Percentiles rank a stretch among this genome's conserved stretches.
Evolutionary conservation across 2,797 vertebrate species (phyloP).

Genomic region (Heliangelus exortis): DNA sequence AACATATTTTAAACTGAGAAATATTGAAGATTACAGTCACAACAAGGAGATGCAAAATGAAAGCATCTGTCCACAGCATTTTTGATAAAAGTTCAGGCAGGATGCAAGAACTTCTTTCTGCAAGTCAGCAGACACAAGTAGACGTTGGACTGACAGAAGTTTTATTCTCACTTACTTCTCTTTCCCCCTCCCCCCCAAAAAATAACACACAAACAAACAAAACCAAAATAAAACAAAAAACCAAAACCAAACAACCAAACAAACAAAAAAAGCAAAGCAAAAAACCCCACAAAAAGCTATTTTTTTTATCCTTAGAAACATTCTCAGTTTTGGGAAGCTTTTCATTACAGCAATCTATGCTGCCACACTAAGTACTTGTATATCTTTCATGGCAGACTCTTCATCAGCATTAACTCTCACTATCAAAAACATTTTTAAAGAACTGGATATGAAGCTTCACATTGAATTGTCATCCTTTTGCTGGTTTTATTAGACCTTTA

Average conservation of each 20-base stretch:
- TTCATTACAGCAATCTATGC: background rate
- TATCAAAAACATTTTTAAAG: background rate
- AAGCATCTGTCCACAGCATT: background rate
- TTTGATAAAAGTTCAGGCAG: background rate
- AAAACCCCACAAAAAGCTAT: no score
- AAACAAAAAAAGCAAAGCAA: no score
- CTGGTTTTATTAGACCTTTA: background rate
- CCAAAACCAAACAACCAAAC: no score
- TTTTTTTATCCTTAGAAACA: background rate
- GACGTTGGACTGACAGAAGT: background rate
- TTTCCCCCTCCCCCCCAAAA: no score
- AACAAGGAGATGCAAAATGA: background rate
- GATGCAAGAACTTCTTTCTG: background rate
- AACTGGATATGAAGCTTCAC: background rate
- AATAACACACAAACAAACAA: no score
- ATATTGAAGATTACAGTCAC: background rate
- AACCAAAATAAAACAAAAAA: no score
- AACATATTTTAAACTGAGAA: background rate
- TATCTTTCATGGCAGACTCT: background rate
- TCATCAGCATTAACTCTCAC: background rate
- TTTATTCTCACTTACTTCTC: background rate
- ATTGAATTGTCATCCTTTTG: background rate
- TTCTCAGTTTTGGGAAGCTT: background rate
- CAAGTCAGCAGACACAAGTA: background rate
- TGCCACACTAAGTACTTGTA: background rate